phyloP scores from a whole-genome alignment of 1,140 invertebrate genomes.

The Eriosoma lanigerum region DNA sequence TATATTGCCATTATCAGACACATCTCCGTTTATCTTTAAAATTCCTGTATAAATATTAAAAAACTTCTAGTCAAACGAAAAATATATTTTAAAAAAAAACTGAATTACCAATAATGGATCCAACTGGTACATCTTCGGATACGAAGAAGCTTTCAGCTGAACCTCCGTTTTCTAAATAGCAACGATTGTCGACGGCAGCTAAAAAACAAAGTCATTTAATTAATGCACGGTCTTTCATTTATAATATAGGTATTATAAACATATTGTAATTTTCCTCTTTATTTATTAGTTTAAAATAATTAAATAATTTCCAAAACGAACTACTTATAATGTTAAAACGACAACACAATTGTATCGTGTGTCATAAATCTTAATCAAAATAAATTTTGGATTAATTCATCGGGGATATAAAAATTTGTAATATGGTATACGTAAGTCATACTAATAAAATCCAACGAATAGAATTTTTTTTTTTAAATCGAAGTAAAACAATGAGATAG shows the following conservation, averaged over 20 bases:
- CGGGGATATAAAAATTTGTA: too few species aligned
- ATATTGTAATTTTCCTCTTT: too few species aligned
- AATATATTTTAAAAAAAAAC: conserved; percentile 8
- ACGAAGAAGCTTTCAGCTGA: conserved; percentile 89
- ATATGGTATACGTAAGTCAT: not conserved
- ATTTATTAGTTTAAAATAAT: too few species aligned
- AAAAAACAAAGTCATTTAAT: conserved; percentile 15
- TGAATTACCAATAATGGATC: conserved; percentile 69
- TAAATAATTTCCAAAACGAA: too few species aligned
- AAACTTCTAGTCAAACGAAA: not conserved
- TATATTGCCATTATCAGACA: conserved; percentile 73
- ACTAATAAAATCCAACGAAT: not conserved
- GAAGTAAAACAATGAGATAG: conserved; percentile 33
- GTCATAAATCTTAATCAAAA: too few species aligned
- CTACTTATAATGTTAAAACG: too few species aligned
- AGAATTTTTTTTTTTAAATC: not conserved
- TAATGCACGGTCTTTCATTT: too few species aligned
- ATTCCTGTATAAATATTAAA: conserved; percentile 60
- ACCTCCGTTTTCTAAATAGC: conserved; percentile 84
- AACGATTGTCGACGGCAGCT: conserved; percentile 69
- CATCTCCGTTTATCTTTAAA: conserved; percentile 78
- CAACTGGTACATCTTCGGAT: conserved; percentile 78
- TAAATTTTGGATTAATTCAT: too few species aligned
- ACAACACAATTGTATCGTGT: too few species aligned
- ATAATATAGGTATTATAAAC: too few species aligned